These are phyloP conservation scores for Drosophila nebulosa DNA, from an alignment of 1,140 invertebrate species.

Conservation along the genomic window DNA sequence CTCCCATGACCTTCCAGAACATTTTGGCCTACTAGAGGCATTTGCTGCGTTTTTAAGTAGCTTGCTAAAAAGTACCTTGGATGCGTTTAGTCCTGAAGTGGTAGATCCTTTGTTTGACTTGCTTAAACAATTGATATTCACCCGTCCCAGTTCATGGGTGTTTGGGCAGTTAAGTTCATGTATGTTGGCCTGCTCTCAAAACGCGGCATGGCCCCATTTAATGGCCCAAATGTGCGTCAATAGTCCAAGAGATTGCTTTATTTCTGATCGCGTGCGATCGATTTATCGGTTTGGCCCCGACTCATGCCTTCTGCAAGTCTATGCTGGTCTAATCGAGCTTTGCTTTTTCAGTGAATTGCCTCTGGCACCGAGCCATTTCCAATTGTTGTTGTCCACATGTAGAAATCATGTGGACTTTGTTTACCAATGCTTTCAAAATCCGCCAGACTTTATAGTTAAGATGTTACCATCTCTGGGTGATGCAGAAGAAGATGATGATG, in stretches of 20 bases:
- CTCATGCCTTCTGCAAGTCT: constrained; percentile 70
- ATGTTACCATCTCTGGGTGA: constrained; percentile 56
- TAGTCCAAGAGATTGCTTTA: constrained; percentile 46
- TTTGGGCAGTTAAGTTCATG: constrained; percentile 60
- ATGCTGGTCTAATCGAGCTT: constrained; percentile 63
- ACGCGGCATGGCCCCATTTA: constrained; percentile 8
- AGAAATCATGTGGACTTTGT: constrained; percentile 67
- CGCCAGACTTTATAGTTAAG: constrained; percentile 58
- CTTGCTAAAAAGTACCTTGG: constrained; percentile 49
- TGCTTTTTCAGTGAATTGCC: constrained; percentile 49
- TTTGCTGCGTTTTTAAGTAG: constrained; percentile 14
- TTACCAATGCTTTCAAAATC: constrained; percentile 59
- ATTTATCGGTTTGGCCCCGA: constrained; percentile 62
- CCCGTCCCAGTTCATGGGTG: constrained; percentile 63
- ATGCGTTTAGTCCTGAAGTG: not conserved
- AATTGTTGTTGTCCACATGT: constrained; percentile 49
- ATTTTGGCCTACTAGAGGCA: constrained; percentile 65
- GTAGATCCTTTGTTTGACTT: constrained; percentile 33
- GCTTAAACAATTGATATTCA: constrained; percentile 65
- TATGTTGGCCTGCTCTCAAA: constrained; percentile 35
- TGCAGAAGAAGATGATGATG: constrained; percentile 42
- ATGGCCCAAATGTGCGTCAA: constrained; percentile 51
- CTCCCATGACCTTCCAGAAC: constrained; percentile 53
- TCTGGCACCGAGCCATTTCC: constrained; percentile 42
- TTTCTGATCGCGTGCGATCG: constrained; percentile 58